Evolutionary conservation across 1,140 invertebrate genomes (phyloP).

Genomic region (Latrodectus geometricus): DNA sequence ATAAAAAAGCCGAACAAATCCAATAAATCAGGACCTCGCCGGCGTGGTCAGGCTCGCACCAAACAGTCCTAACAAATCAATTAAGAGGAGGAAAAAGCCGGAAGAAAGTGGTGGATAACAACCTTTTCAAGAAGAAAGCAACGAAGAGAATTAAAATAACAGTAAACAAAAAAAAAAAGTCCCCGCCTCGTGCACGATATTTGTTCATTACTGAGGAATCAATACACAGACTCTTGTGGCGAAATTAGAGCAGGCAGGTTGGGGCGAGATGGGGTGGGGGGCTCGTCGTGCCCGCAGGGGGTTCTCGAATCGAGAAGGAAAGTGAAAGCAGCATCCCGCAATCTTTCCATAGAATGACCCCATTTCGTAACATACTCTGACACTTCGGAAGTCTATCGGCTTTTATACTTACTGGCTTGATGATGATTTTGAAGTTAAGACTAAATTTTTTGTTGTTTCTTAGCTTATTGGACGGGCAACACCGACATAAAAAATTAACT

Average conservation of each 20-base stretch:
- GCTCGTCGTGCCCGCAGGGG: neutral
- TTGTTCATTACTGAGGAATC: constrained; percentile 27
- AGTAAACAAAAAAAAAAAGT: constrained; percentile 11
- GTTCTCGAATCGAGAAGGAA: constrained; percentile 6
- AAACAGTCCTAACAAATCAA: constrained; percentile 15
- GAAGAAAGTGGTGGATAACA: neutral
- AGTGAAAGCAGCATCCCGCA: constrained; percentile 19
- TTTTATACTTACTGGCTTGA: neutral
- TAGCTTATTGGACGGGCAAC: too few relatives aligned
- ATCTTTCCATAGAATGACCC: neutral
- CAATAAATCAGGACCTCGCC: neutral
- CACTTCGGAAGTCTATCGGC: neutral
- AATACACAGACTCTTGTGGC: constrained; percentile 11
- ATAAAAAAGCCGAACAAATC: too few relatives aligned
- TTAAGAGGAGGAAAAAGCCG: neutral
- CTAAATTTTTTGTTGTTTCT: neutral
- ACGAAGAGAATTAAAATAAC: neutral
- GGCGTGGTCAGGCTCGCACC: constrained; percentile 1
- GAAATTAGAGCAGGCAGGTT: constrained; percentile 21
- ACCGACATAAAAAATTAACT: neutral
- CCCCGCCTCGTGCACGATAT: constrained; percentile 14
- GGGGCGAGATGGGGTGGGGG: neutral
- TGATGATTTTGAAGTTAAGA: neutral
- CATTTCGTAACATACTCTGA: constrained; percentile 8
- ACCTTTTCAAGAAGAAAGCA: neutral